phyloP scores from a whole-genome alignment of 2,888 invertebrate species.

The Acanthoscelides obtectus region DNA sequence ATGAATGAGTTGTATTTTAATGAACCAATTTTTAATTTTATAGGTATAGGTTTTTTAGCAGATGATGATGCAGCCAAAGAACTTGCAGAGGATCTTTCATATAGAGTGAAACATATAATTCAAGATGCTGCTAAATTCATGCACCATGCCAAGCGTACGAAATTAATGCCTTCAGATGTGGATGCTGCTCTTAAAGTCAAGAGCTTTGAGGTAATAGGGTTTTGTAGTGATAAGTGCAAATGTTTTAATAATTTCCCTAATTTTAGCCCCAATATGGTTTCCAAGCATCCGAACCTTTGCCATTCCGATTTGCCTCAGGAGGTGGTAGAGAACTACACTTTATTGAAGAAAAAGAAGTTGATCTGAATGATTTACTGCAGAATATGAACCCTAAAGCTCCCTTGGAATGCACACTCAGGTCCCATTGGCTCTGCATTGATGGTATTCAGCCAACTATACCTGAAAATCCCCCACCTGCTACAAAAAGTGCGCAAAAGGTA shows the following conservation, averaged over 20 bases:
- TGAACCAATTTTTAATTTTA: constrained; percentile 42
- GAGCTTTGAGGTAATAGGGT: constrained; percentile 73
- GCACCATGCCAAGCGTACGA: constrained; percentile 84
- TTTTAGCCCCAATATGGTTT: constrained; percentile 90
- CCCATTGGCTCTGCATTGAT: constrained; percentile 96
- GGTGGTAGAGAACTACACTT: constrained; percentile 95
- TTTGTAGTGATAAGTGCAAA: constrained; percentile 1
- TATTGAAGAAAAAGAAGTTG: constrained; percentile 92
- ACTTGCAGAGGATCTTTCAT: constrained; percentile 88
- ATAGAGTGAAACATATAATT: constrained; percentile 74
- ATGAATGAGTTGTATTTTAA: too few species aligned
- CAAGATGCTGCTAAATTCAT: constrained; percentile 93
- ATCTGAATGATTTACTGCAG: constrained; percentile 78
- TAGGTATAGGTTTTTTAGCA: constrained; percentile 76
- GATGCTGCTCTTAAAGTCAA: constrained; percentile 87
- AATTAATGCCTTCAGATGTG: constrained; percentile 76
- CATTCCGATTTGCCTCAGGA: constrained; percentile 94
- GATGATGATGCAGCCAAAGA: constrained; percentile 95
- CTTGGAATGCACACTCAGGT: constrained; percentile 76
- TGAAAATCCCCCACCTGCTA: constrained; percentile 95
- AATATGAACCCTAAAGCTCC: constrained; percentile 83
- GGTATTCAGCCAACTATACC: constrained; percentile 97
- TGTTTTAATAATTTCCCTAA: neutral
- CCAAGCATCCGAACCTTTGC: constrained; percentile 76
- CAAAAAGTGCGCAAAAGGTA: constrained; percentile 74